phyloP scores from a whole-genome alignment of 2,113 vertebrate species.

The Amblyornis subalaris region DNA sequence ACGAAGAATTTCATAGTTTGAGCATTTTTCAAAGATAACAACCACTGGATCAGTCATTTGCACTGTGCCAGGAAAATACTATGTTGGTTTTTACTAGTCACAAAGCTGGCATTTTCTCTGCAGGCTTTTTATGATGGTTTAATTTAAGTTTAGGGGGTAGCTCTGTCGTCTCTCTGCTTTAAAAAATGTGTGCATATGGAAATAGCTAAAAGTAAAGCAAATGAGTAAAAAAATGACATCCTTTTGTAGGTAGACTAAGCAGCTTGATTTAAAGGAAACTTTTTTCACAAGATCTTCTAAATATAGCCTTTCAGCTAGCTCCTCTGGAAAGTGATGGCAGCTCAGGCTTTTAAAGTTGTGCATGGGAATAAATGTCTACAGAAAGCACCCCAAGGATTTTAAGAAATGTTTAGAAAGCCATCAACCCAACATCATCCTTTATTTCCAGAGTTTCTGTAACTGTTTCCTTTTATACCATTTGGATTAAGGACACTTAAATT shows the following conservation, averaged over 20 bases:
- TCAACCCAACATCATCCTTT: neutral
- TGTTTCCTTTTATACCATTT: slow-evolving; percentile 25
- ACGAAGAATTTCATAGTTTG: slow-evolving; percentile 11
- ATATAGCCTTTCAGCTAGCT: neutral
- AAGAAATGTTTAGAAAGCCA: neutral
- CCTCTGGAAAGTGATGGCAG: neutral
- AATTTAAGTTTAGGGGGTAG: slow-evolving; percentile 26
- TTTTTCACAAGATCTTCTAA: neutral
- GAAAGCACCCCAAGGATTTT: neutral
- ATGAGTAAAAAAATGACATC: neutral
- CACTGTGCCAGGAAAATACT: slow-evolving; percentile 54
- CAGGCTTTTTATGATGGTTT: slow-evolving; percentile 4
- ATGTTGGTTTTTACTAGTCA: neutral
- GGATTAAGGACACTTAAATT: neutral
- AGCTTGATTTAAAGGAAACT: neutral
- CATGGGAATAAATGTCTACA: neutral
- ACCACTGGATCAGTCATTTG: slow-evolving; percentile 9
- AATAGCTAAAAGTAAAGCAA: slow-evolving; percentile 28
- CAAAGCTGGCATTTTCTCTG: slow-evolving; percentile 34
- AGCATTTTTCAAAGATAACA: slow-evolving; percentile 57
- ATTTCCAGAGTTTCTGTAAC: slow-evolving; percentile 12
- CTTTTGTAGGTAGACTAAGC: neutral
- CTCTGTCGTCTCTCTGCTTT: neutral
- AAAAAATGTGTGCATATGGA: neutral
- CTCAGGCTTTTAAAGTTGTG: neutral